These are phyloP conservation scores for Falco peregrinus DNA, from an alignment of 2,797 vertebrate species.

Conservation along the genomic window DNA sequence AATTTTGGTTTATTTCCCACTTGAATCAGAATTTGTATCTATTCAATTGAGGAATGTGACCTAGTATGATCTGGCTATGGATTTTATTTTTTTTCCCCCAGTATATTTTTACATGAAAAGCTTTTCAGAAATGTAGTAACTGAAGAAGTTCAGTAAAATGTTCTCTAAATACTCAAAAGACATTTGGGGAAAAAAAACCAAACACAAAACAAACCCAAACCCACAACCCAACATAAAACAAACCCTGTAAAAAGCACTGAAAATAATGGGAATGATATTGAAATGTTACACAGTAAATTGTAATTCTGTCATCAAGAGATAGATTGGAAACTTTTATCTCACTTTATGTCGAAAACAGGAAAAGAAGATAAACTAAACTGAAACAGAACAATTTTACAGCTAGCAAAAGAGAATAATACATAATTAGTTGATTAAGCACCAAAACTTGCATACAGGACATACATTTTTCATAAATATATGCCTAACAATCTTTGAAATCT, in stretches of 20 bases:
- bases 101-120: not conserved
- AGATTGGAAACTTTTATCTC: not conserved
- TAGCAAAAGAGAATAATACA: not conserved
- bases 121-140: not conserved
- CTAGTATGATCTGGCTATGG: not conserved
- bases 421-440: not conserved
- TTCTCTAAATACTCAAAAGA: not conserved
- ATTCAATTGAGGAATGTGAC: not conserved
- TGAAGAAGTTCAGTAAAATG: not conserved
- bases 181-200: not conserved
- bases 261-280: not conserved
- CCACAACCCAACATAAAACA: not conserved
- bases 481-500: not conserved
- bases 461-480: not conserved
- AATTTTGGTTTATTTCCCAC: not conserved
- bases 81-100: not conserved
- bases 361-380: not conserved
- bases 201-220: fast-evolving
- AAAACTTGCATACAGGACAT: not conserved
- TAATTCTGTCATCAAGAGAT: not conserved
- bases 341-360: not conserved
- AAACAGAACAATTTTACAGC: not conserved
- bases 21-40: not conserved
- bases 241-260: not conserved
- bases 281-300: not conserved